A percentile compares a stretch with the other conserved stretches of the same genome.
Conservation (phyloP, 2,888 invertebrate species). For the Plebejus argus region DNA sequence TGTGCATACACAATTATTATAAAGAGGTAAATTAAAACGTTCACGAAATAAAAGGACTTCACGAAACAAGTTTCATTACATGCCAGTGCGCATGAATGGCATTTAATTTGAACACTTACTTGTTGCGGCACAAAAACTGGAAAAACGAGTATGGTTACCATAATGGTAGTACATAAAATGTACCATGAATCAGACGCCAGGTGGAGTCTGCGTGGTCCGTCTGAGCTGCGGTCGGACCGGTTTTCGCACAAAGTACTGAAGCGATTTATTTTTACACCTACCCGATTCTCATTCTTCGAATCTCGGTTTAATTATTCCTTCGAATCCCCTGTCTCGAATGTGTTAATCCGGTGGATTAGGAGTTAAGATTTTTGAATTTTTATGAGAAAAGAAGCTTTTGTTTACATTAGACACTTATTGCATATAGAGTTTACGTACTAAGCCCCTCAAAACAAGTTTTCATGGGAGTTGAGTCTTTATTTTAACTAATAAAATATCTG, state of each 20-base stretch:
- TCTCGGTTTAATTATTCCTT: too few relatives aligned
- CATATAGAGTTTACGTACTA: too few relatives aligned
- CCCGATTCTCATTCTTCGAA: too few relatives aligned
- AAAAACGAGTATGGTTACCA: slow-evolving; percentile 52
- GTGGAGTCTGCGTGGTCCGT: slow-evolving; percentile 49
- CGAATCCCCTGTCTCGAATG: too few relatives aligned
- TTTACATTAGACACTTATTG: too few relatives aligned
- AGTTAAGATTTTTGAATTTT: too few relatives aligned
- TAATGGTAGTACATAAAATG: slow-evolving; percentile 47
- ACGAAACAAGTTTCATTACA: slow-evolving; percentile 46
- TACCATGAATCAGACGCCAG: slow-evolving; percentile 54
- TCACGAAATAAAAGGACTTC: slow-evolving; percentile 34
- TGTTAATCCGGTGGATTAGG: too few relatives aligned
- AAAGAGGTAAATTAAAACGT: slow-evolving; percentile 42
- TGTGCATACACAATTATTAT: slow-evolving; percentile 27
- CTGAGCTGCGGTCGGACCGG: slow-evolving; percentile 44
- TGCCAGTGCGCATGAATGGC: slow-evolving; percentile 58
- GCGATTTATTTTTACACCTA: slow-evolving; percentile 27
- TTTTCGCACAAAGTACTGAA: slow-evolving; percentile 38
- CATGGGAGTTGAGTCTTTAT: too few relatives aligned
- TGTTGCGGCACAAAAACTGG: slow-evolving; percentile 46
- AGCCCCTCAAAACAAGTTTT: too few relatives aligned
- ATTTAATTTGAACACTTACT: slow-evolving; percentile 58
- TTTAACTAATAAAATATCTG: neutral
- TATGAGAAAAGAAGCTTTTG: too few relatives aligned